Percentiles rank a stretch among this genome's conserved stretches.
Conservation (phyloP, 2,797 vertebrate species). For the Phoeniculus purpureus region DNA sequence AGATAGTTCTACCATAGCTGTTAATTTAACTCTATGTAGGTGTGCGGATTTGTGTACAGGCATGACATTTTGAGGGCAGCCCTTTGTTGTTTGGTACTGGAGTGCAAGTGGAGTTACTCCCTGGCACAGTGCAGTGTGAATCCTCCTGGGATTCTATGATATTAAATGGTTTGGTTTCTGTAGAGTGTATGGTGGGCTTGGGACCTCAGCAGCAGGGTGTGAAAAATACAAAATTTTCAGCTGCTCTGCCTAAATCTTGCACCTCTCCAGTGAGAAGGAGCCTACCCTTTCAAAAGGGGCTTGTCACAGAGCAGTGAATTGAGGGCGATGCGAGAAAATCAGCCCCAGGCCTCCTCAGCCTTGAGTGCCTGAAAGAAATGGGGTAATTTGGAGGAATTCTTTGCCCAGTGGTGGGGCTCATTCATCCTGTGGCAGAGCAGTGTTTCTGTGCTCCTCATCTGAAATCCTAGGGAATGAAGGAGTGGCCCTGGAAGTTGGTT, state of each 20-base stretch:
- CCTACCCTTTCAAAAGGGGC: neutral
- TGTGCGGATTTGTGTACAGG: neutral
- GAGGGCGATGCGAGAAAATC: fast-evolving
- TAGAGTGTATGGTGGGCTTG: neutral
- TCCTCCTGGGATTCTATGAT: neutral
- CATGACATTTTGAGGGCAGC: neutral
- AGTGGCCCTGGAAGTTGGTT: neutral
- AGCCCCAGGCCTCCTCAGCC: neutral
- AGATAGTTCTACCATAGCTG: neutral
- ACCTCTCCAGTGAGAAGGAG: neutral
- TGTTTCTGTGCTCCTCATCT: neutral
- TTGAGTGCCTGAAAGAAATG: neutral
- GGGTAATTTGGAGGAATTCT: neutral
- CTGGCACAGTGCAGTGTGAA: neutral
- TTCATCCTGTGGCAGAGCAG: neutral
- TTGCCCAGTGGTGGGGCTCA: fast-evolving
- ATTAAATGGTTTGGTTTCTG: neutral
- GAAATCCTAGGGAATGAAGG: neutral
- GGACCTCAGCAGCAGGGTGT: fast-evolving
- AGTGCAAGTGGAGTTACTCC: neutral
- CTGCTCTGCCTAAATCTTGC: neutral
- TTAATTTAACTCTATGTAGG: neutral
- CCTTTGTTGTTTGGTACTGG: neutral
- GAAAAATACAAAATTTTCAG: neutral
- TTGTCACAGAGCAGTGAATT: neutral